phyloP scores from a whole-genome alignment of 2,888 invertebrate species.

The Dryadula phaetusa region DNA sequence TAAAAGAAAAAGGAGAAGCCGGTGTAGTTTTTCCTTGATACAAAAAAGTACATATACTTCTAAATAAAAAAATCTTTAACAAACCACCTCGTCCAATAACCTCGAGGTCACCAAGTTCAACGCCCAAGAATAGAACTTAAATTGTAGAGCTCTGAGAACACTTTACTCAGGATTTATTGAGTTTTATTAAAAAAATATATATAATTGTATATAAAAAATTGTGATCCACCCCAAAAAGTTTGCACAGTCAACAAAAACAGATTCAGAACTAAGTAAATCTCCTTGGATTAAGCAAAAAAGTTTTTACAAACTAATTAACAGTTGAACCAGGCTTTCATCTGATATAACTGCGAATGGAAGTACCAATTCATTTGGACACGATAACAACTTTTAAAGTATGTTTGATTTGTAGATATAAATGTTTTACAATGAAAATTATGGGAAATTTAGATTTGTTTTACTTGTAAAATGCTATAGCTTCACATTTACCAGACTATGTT shows the following conservation, averaged over 20 bases:
- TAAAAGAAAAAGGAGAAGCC: no score
- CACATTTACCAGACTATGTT: no score
- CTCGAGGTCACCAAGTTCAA: no score
- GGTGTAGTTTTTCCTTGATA: no score
- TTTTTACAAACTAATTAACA: conserved; percentile 43
- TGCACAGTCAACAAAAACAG: conserved; percentile 29
- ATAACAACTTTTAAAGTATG: conserved; percentile 36
- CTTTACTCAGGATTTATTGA: neutral
- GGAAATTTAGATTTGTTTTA: neutral
- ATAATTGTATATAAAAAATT: no score
- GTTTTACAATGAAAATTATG: neutral
- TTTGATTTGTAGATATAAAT: conserved; percentile 18
- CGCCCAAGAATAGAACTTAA: neutral
- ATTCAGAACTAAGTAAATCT: conserved; percentile 37
- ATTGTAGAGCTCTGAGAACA: neutral
- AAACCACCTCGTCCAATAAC: no score
- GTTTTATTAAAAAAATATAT: conserved; percentile 1
- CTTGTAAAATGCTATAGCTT: no score
- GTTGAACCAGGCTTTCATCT: conserved; percentile 37
- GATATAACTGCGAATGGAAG: conserved; percentile 38
- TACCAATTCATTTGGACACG: conserved; percentile 38
- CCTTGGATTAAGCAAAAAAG: conserved; percentile 40
- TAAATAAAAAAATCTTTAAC: no score
- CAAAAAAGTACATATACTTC: no score
- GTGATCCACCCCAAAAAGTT: conserved; percentile 13